Evolutionary conservation across 2,888 invertebrate species (phyloP).

Genomic region (Nomada ruficornis): DNA sequence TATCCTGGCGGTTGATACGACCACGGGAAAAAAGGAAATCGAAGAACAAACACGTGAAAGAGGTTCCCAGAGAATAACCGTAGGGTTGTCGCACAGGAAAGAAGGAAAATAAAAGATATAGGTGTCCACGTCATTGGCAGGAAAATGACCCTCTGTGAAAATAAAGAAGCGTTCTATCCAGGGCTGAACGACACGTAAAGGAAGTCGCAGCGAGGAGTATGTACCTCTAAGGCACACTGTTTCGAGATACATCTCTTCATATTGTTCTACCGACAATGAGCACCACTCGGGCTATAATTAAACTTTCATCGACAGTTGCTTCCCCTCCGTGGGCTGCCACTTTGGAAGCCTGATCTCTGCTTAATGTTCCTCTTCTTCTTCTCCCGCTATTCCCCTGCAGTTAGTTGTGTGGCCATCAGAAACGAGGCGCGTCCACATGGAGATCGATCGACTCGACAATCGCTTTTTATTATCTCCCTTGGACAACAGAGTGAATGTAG

Average conservation of each 20-base stretch:
- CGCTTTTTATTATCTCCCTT: constrained; percentile 10
- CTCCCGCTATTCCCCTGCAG: not conserved
- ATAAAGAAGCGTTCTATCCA: constrained; percentile 10
- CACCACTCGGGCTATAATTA: constrained; percentile 54
- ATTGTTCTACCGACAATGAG: not conserved
- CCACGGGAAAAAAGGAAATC: not conserved
- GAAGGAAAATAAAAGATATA: not conserved
- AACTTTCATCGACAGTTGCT: constrained; percentile 44
- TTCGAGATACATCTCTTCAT: constrained; percentile 23
- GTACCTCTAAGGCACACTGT: not conserved
- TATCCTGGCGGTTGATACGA: constrained; percentile 13
- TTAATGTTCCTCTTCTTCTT: constrained; percentile 19
- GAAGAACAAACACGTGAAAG: not conserved
- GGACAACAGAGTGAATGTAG: not conserved
- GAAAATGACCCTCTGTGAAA: constrained; percentile 29
- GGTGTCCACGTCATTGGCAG: not conserved
- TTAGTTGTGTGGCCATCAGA: constrained; percentile 16
- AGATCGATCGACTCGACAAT: constrained; percentile 58
- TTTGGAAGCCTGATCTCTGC: constrained; percentile 3
- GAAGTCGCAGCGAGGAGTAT: constrained; percentile 28
- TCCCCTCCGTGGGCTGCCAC: not conserved
- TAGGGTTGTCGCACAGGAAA: not conserved
- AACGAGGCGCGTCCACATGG: constrained; percentile 18
- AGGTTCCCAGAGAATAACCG: not conserved
- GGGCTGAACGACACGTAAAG: constrained; percentile 34